Evolutionary conservation across 2,797 vertebrate genomes (phyloP), one percentile per base, ranked within the genome.

Genomic region (Arnoldichthys spilopterus): DNA sequence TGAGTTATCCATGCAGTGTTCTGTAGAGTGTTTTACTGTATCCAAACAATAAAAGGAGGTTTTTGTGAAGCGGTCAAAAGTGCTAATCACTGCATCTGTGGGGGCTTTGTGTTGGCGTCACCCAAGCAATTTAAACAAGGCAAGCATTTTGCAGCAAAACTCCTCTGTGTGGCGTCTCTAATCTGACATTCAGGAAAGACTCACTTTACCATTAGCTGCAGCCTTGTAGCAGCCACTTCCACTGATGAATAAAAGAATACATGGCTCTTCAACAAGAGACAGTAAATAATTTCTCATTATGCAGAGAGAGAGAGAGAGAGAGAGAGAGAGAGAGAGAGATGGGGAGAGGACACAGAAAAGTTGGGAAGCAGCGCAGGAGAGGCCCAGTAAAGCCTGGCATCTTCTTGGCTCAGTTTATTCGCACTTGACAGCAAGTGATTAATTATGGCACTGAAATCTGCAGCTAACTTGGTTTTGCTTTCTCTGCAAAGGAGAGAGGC

Each of bases 271-370:
- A 67, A 79, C 73, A 82, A 69, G 64, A 81, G 71, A 82, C 51
- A 61, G 85, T 80, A 87, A 86, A 87, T 86, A 76, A 85, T 84
- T 84, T 79, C 78, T 83, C 69, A 78, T 87, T 82, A 85, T 82
- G 74, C 72, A 81, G 64, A 40, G n/a, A n/a, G n/a, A n/a, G n/a
- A n/a, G 49, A 67, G 70, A 24, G 58, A 72, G 58, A 61, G 11
- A 80, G 24, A 49, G 34, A 51, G 54, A 20, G 53, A n/a, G 45
- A 18, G 30, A 49, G 34, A 51, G 54, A 20, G 53, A n/a, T 30
- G 37, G 43, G 51, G 62, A 12, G 15, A 18, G 12, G 22, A 6
- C 11, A 66, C 53, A 73, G 51, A 37, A 72, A 67, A 51, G 30
- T 71, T 13, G 20, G 74, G 37, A 59, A 24, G 24, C 76, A 30